phyloP scores from a whole-genome alignment of 2,113 vertebrate genomes.

The Alouatta palliata region DNA sequence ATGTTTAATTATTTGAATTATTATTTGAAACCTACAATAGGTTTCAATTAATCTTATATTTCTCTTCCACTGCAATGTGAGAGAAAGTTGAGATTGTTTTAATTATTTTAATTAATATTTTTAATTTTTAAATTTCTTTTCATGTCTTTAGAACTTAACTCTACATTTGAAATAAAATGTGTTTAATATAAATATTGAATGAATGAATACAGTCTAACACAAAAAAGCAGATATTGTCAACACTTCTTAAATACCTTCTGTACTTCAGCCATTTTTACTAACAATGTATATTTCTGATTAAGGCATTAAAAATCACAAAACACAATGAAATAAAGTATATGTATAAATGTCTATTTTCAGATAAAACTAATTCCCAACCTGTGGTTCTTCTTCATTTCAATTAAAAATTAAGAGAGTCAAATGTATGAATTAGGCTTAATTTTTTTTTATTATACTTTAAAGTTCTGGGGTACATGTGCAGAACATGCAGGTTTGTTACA shows the following conservation, averaged over 20 bases:
- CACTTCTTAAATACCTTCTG: background rate
- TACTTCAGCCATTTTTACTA: background rate
- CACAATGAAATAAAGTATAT: background rate
- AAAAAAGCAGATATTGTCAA: background rate
- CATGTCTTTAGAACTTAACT: background rate
- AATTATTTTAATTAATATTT: no score
- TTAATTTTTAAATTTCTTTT: background rate
- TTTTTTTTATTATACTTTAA: background rate
- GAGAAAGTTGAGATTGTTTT: background rate
- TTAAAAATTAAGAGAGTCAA: conserved; percentile 4
- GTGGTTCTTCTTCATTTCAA: background rate
- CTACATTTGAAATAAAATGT: background rate
- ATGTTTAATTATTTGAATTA: background rate
- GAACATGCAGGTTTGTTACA: no score
- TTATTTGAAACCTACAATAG: no score
- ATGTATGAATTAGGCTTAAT: background rate
- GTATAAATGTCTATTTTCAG: background rate
- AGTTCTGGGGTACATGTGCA: no score
- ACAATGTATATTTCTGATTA: background rate
- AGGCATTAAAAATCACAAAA: background rate
- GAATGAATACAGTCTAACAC: background rate
- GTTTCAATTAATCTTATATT: background rate
- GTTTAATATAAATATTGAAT: background rate
- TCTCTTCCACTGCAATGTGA: background rate
- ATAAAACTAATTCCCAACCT: background rate